Evolutionary conservation across 2,113 vertebrate genomes (phyloP).

Genomic region (Craseonycteris thonglongyai): DNA sequence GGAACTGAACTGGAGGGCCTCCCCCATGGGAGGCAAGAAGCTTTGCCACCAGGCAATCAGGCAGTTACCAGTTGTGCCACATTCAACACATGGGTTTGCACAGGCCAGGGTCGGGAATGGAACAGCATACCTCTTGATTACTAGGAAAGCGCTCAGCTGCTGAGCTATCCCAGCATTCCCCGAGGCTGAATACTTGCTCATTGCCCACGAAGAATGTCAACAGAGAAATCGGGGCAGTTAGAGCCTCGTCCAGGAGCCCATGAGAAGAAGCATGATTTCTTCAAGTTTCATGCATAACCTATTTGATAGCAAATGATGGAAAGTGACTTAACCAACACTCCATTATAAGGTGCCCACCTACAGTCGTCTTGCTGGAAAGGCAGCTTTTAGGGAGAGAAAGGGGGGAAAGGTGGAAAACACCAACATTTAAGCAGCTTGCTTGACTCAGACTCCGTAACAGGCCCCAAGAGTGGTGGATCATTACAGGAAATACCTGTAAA

Average conservation of each 20-base stretch:
- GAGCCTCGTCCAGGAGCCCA: not conserved
- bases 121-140: no score
- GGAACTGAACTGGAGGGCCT: no score
- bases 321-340: not conserved
- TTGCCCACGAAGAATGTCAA: not conserved
- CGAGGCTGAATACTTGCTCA: no score
- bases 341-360: not conserved
- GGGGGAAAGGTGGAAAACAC: not conserved
- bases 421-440: not conserved
- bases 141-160: no score
- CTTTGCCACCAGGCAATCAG: no score
- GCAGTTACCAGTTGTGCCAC: no score
- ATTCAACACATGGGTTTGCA: no score
- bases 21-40: no score
- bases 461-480: not conserved
- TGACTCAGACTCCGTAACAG: not conserved
- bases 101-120: no score
- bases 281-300: not conserved
- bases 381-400: not conserved
- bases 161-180: no score
- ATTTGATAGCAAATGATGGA: not conserved
- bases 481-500: constrained; percentile 34
- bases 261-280: not conserved
- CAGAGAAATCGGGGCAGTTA: not conserved
- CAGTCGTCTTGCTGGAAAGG: not conserved